Base-by-base conservation (phyloP, 2,797 vertebrate genomes). In the Intellagama lesueurii region DNA sequence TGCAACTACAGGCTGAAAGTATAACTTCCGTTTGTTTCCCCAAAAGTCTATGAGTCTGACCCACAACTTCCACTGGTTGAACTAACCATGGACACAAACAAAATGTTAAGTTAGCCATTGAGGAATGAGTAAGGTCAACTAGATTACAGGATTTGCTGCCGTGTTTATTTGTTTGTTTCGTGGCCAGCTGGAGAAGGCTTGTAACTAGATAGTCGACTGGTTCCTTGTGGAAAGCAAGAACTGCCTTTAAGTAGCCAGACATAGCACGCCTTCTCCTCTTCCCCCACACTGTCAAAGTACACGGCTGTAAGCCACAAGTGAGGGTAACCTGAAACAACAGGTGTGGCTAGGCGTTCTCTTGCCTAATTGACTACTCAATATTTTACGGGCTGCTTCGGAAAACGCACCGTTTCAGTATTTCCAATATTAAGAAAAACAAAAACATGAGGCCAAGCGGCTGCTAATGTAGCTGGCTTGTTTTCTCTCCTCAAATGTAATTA, bases 31-130 rank as follows among this genome's bases (percentile, higher is more conserved):
- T 24, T 30, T 35, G 7, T 32, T 52, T 49, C 72, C 32, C 0
- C 0, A 70, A 88, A 91, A 76, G 80, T 81, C 88, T 81, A 85
- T 90, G 90, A 64, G 32, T 86, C 89, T 90, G 88, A 47, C 86
- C 85, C 72, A 70, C 26, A 89, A 86, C 4, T 2, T 19, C 32
- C 32, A 32, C 32, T 35, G n/a, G n/a, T 4, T n/a, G 16, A 17
- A 17, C 17, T 73, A 32, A 35, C 72, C 35, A 19, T 19, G 12
- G 32, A 19, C 32, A 73, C n/a, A 73, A 73, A 73, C 32, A 32
- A 73, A 73, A 73, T 3, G 4, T 73, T 73, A 73, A 73, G 17
- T 35, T 73, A n/a, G 14, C 68, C 8, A 17, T 8, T 70, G 66
- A 35, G 19, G 24, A 30, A 83, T 44, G 44, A 64, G n/a, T 60